Evolutionary conservation across 2,797 vertebrate genomes (phyloP).

Genomic region (Melanotaenia nigrans): DNA sequence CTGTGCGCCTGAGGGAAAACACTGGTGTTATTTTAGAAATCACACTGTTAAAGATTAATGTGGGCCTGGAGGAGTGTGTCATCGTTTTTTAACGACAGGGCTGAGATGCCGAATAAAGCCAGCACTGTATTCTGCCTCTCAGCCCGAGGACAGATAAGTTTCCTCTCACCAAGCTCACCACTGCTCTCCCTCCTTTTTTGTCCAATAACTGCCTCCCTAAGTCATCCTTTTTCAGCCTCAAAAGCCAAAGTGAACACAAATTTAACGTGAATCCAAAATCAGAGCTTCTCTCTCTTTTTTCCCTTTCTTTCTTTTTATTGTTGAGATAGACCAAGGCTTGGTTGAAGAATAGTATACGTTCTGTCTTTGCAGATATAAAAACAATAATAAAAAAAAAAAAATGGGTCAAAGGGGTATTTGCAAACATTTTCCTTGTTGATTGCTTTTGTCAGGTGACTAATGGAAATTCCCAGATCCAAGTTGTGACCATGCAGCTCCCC

Average conservation of each 20-base stretch:
- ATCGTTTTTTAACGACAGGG: slow-evolving; percentile 81
- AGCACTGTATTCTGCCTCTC: slow-evolving; percentile 79
- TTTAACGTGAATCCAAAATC: slow-evolving; percentile 51
- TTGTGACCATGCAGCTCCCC: slow-evolving; percentile 72
- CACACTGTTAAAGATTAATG: slow-evolving; percentile 84
- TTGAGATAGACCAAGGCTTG: slow-evolving; percentile 42
- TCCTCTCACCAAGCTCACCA: slow-evolving; percentile 64
- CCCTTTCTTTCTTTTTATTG: slow-evolving; percentile 47
- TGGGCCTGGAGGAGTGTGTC: slow-evolving; percentile 82
- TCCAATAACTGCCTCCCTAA: slow-evolving; percentile 60
- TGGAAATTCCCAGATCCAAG: slow-evolving; percentile 81
- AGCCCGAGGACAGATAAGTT: slow-evolving; percentile 81
- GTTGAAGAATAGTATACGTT: slow-evolving; percentile 30
- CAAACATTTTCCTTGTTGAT: slow-evolving; percentile 78
- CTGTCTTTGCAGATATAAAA: slow-evolving; percentile 60
- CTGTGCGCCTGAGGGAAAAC: slow-evolving; percentile 68
- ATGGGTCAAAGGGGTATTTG: slow-evolving; percentile 60
- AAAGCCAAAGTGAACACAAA: slow-evolving; percentile 42
- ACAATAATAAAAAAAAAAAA: slow-evolving; percentile 67
- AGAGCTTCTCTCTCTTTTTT: slow-evolving; percentile 35
- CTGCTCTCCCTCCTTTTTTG: slow-evolving; percentile 51
- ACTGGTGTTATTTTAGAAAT: slow-evolving; percentile 86
- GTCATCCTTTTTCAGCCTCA: slow-evolving; percentile 59
- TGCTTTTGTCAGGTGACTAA: slow-evolving; percentile 78
- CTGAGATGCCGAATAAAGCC: slow-evolving; percentile 76